Evolutionary conservation across 1,140 invertebrate species (phyloP).

Genomic region (Heterodera carotae): DNA sequence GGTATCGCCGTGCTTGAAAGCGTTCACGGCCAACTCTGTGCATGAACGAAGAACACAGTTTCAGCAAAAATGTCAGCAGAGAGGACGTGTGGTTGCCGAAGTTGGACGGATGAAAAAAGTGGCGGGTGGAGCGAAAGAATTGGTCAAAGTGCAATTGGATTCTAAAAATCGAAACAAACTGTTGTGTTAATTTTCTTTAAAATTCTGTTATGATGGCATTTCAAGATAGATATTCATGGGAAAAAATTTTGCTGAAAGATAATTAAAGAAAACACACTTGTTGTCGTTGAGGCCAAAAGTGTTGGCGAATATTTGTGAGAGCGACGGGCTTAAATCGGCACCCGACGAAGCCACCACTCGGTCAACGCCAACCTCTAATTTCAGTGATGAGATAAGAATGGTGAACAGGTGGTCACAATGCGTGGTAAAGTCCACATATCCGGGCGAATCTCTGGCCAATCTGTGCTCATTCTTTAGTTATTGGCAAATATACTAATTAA

Average conservation of each 20-base stretch:
- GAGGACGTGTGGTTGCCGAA: slow-evolving; percentile 70
- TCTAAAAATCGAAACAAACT: slow-evolving; percentile 66
- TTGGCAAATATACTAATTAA: not conserved
- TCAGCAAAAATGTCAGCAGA: slow-evolving; percentile 47
- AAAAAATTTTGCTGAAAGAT: too few relatives aligned
- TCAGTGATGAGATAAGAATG: slow-evolving; percentile 76
- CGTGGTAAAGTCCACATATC: slow-evolving; percentile 79
- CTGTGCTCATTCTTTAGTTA: slow-evolving; percentile 71
- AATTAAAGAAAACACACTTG: slow-evolving; percentile 66
- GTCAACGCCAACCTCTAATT: slow-evolving; percentile 79
- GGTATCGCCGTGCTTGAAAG: slow-evolving; percentile 43
- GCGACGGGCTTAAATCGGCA: slow-evolving; percentile 22
- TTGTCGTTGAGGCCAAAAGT: slow-evolving; percentile 36
- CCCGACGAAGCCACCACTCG: slow-evolving; percentile 43
- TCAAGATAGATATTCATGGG: too few relatives aligned
- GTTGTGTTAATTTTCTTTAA: too few relatives aligned
- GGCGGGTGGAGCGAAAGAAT: slow-evolving; percentile 81
- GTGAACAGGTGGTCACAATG: slow-evolving; percentile 74
- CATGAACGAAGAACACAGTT: slow-evolving; percentile 45
- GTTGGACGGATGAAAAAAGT: slow-evolving; percentile 87
- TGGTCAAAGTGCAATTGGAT: slow-evolving; percentile 77
- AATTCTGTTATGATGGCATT: too few relatives aligned
- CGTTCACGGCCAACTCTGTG: slow-evolving; percentile 56
- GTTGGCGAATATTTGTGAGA: slow-evolving; percentile 38
- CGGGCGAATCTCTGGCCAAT: slow-evolving; percentile 77